These are phyloP conservation scores for Eidolon dupreanum DNA, from an alignment of 2,797 vertebrate species.

Conservation along the genomic window DNA sequence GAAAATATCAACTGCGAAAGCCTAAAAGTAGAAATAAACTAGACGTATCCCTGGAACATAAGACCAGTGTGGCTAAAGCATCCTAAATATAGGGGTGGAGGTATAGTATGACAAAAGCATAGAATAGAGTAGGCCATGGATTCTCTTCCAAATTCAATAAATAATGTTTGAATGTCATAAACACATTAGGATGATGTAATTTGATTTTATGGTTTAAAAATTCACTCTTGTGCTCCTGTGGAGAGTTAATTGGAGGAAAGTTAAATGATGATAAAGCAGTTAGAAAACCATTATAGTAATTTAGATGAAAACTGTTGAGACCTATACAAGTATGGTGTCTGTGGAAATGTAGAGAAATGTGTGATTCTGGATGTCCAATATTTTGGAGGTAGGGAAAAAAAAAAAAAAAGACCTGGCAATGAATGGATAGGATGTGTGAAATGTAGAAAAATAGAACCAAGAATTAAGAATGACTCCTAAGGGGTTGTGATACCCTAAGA, in stretches of 20 bases:
- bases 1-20: neutral
- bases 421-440: neutral
- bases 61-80: neutral
- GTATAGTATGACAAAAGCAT: neutral
- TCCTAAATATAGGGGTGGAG: neutral
- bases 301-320: neutral
- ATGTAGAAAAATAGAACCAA: neutral
- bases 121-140: neutral
- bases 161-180: neutral
- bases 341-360: neutral
- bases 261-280: neutral
- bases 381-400: neutral
- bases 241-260: neutral
- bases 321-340: neutral
- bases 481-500: neutral
- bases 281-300: neutral
- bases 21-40: neutral
- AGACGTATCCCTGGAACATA: neutral
- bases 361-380: neutral
- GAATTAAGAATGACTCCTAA: neutral
- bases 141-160: neutral
- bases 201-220: neutral
- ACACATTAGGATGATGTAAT: neutral
- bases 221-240: neutral
- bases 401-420: neutral